Base-by-base conservation (phyloP, 2,113 vertebrate genomes). In the Anseranas semipalmata region DNA sequence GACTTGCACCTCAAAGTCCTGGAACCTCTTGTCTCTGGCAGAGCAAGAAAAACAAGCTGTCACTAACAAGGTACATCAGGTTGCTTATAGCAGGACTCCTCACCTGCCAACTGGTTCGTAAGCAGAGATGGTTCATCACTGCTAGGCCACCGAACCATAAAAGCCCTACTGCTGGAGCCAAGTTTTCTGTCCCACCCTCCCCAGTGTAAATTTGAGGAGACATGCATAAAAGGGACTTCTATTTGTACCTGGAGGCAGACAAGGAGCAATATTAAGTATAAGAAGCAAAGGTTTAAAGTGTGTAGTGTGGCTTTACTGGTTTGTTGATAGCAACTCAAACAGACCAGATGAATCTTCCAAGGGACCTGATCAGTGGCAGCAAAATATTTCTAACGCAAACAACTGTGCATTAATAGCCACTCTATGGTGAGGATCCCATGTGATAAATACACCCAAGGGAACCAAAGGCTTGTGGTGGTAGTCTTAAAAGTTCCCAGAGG, bases 401-500 rank as follows among this genome's bases (percentile, higher is more conserved):
- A 88, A 88, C 63, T 63, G 52, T 0, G 6, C 68, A 8, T 59
- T 90, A 86, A 91, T 48, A 87, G 39, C 71, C 78, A 65, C 71
- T 90, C 86, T 13, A 3, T 5, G 46, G 56, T 85, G 89, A 92
- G 63, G 59, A 82, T 88, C 89, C 88, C 83, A 52, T 30, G 28
- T 93, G 93, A 94, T 94, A 93, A 97, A 97, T 46, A 71, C 45
- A 88, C 87, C 84, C 83, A 66, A 2, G n/a, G 87, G 91, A 91
- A 94, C 37, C 53, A 89, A 53, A 81, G 89, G 87, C 87, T 96
- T 12, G 1, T 92, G 80, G 56, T 95, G 85, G 85, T 77, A 62
- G 93, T 46, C 37, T 87, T 87, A 62, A 93, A 88, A 88, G 85
- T 60, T 97, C 97, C 94, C 97, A 90, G 59, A 94, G 87, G 95